Evolutionary conservation across 1,140 invertebrate genomes (phyloP).

Genomic region (Anoplophora glabripennis): DNA sequence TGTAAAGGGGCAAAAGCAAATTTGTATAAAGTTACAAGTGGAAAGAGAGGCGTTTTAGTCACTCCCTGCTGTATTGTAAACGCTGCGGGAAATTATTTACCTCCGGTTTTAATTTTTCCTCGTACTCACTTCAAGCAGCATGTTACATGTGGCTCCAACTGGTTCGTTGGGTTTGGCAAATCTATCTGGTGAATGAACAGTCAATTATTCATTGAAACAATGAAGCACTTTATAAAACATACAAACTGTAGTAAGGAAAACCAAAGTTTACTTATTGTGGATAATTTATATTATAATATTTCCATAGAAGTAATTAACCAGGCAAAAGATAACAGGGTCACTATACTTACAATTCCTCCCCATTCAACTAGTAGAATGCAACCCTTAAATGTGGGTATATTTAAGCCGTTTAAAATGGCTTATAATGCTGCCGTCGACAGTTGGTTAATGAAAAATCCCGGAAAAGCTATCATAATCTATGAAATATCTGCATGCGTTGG

Average conservation of each 20-base stretch:
- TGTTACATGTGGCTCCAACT: constrained; percentile 43
- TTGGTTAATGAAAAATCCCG: constrained; percentile 47
- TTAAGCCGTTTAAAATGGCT: constrained; percentile 48
- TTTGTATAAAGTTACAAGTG: constrained; percentile 45
- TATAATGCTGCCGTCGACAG: constrained; percentile 39
- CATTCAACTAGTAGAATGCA: constrained; percentile 52
- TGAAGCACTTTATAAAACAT: constrained; percentile 50
- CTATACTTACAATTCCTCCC: constrained; percentile 50
- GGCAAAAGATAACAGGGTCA: constrained; percentile 42
- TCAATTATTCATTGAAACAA: constrained; percentile 48
- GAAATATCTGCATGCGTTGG: constrained; percentile 18
- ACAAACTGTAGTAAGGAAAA: constrained; percentile 37
- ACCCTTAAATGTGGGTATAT: constrained; percentile 51
- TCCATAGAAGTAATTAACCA: constrained; percentile 43
- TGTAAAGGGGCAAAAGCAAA: constrained; percentile 39
- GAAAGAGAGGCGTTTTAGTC: constrained; percentile 48
- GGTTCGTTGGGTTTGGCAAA: constrained; percentile 46
- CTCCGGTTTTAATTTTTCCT: constrained; percentile 43
- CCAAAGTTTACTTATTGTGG: constrained; percentile 38
- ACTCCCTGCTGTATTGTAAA: constrained; percentile 45
- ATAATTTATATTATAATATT: constrained; percentile 32
- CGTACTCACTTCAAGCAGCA: constrained; percentile 44
- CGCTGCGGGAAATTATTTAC: constrained; percentile 42
- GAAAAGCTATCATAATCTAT: constrained; percentile 30
- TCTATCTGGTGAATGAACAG: constrained; percentile 51